Evolutionary conservation across 2,888 invertebrate genomes (phyloP), one percentile per base, ranked within the genome.

Genomic region (Chrysolina americana): DNA sequence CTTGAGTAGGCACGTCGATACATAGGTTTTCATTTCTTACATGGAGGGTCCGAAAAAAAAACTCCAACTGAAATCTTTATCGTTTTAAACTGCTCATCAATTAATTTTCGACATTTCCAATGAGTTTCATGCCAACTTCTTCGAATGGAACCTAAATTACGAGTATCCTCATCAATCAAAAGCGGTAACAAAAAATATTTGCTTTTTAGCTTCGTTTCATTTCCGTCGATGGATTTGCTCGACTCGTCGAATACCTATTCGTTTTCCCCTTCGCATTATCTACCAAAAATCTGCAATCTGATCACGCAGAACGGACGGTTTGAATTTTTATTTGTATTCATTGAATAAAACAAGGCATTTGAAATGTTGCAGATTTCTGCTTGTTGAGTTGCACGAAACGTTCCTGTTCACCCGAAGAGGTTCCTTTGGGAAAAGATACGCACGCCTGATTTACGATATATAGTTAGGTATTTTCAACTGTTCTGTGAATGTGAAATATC

Each of bases 61-160:
- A 15, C 23, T 59, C 15, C n/a, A 13, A 59, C n/a, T n/a, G n/a
- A n/a, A n/a, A n/a, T n/a, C 59, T 28, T 23, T 59, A 28, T 59
- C 59, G 59, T 74, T 78, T 76, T 76, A 68, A 78, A 74, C 62
- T 56, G 70, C 66, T 72, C 77, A 78, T 78, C 77, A 78, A 76
- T 78, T 78, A 70, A 47, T 68, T 66, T 62, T 70, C 50, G 77
- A 78, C 76, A 65, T 74, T 71, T 75, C 65, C 71, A 74, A 69
- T 68, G 69, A 63, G 68, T 63, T 74, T 64, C 74, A 36, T 13
- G 76, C 70, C 70, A 74, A 71, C 75, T 76, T 72, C 69, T 70
- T 41, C 72, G 74, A 74, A 66, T 76, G 69, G 69, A 74, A 76
- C 72, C 74, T 73, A 74, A 76, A 76, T 76, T 74, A 59, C 71